Base-by-base conservation (phyloP, 2,113 vertebrate species). In the Syngnathus floridae region DNA sequence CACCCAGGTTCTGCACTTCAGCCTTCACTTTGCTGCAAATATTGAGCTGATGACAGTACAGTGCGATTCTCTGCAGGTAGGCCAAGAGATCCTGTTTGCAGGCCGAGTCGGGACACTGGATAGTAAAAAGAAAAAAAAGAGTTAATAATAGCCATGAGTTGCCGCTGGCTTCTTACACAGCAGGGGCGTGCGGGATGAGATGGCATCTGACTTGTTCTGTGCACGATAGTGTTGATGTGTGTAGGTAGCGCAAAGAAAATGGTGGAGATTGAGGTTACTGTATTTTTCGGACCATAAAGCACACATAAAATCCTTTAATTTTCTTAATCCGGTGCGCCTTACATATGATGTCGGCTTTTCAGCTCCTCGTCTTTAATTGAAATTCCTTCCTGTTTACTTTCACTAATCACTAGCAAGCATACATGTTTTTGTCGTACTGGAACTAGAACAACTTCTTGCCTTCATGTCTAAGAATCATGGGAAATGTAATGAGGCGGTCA, bases 11-110 rank as follows among this genome's bases (percentile, higher is more conserved):
- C 82, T 99, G 97, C 45, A 99, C 97, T 86, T 99, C 97, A 0
- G 97, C 97, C 79, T 99, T 99, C 79, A 99, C 97, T 84, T 99
- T 99, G 89, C 97, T 99, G 82, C 97, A 99, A 80, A 99, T 99
- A 81, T 99, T 99, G 75, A 99, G 93, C 89, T 99, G 97, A 80
- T 99, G 96, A 86, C 97, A 99, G 81, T 95, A 99, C 31, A 99
- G 91, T 0, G 97, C 95, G 9, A 99, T 98, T 79, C 97, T 95
- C 86, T 99, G 95, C 76, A 99, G 92, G 84, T 99, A 98, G 49
- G 95, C 97, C 65, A 98, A 88, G 56, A 99, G 93, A 87, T 99
- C 97, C 88, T 98, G 94, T 78, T 99, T 99, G 86, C 95, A 99
- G 0, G 95, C 90, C 0, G 95, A 98, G 72, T 99, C 97, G 0